Base-by-base conservation (phyloP, 2,113 vertebrate genomes). In the Bucco capensis region DNA sequence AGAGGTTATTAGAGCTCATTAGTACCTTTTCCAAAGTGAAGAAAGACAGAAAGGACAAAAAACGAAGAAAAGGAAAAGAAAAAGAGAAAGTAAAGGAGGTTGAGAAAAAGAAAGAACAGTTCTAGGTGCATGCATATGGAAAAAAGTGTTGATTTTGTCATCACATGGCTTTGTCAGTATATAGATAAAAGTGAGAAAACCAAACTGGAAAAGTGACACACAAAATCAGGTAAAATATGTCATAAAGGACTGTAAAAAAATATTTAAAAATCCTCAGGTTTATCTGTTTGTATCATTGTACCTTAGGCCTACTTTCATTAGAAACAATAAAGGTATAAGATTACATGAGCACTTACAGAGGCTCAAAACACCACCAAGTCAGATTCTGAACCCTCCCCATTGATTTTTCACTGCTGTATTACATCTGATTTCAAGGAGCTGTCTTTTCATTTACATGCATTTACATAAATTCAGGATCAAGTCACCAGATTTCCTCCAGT, bases 401-500 rank as follows among this genome's bases (percentile, higher is more conserved):
- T 83, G 60, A 74, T 91, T 94, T 92, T 88, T 65, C 67, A 54
- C 50, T 58, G 66, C 40, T 86, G 30, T 88, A 24, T 84, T 92
- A 78, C 69, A 80, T 50, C 42, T 71, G 31, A 61, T 89, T 84
- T 67, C 51, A 77, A 62, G 56, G 60, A 88, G 88, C 51, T 80
- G 14, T 42, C 78, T 83, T 77, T 82, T 87, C 53, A 95, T 94
- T 93, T 90, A 76, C 83, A 86, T 83, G 65, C 7, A 76, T 77
- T 33, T 87, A 67, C 82, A 86, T 79, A 88, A 93, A 93, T 82
- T 67, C 75, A n/a, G 16, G 60, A 93, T 73, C 54, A 54, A 84
- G 54, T 62, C 66, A 70, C 79, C 49, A 56, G 62, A 81, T 83
- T 93, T 92, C 31, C 31, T 83, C 49, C 42, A 40, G 57, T 84